These are phyloP conservation scores for Tineola bisselliella DNA, from an alignment of 2,888 invertebrate species.

Conservation along the genomic window DNA sequence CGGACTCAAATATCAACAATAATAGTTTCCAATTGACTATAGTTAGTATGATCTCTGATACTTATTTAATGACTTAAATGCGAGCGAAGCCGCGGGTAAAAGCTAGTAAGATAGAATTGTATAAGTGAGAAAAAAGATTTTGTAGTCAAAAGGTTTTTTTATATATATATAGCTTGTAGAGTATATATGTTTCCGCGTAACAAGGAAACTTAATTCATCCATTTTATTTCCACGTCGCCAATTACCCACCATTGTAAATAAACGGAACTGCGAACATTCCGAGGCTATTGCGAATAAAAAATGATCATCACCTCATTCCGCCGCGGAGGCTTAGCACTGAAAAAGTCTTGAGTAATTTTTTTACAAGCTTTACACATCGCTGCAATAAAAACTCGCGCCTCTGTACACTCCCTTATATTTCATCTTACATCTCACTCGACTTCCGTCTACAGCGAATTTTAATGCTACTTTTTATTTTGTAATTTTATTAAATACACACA, in stretches of 20 bases:
- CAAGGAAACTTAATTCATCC: not conserved
- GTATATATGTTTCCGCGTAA: not conserved
- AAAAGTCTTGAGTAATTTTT: slow-evolving; percentile 54
- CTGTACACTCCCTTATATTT: slow-evolving; percentile 46
- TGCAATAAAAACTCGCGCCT: slow-evolving; percentile 46
- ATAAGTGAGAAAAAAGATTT: too few relatives aligned
- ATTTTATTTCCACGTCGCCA: slow-evolving; percentile 21
- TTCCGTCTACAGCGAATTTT: not conserved
- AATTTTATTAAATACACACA: too few relatives aligned
- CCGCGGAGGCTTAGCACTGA: slow-evolving; percentile 22
- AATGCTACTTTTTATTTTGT: too few relatives aligned
- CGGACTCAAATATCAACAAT: too few relatives aligned
- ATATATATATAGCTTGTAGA: too few relatives aligned
- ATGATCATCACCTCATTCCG: slow-evolving; percentile 43
- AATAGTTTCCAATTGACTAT: too few relatives aligned
- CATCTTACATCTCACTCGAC: slow-evolving; percentile 41
- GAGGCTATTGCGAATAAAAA: slow-evolving; percentile 31
- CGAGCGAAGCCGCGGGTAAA: too few relatives aligned
- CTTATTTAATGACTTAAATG: too few relatives aligned
- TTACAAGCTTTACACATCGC: slow-evolving; percentile 58
- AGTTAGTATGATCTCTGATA: too few relatives aligned
- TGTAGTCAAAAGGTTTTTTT: too few relatives aligned
- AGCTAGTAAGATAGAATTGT: too few relatives aligned
- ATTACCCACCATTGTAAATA: slow-evolving; percentile 36
- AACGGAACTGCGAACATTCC: slow-evolving; percentile 38